Conservation (phyloP, 2,797 vertebrate genomes). For the Notolabrus celidotus region DNA sequence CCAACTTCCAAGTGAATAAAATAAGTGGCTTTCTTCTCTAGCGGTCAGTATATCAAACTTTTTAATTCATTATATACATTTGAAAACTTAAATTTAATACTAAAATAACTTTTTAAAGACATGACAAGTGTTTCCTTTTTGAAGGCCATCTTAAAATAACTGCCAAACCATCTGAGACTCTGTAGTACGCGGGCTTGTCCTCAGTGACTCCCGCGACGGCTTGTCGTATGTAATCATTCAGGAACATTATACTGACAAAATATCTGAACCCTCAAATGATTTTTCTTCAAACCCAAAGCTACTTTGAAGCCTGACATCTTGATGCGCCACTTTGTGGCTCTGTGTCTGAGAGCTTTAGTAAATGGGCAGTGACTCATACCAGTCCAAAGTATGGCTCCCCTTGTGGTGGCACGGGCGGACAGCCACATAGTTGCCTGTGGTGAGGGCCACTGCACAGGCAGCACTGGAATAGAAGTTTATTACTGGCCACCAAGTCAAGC, state of each 20-base stretch:
- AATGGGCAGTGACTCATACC: constrained; percentile 57
- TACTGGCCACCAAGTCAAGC: constrained; percentile 80
- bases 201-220: neutral
- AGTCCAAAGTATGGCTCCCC: constrained; percentile 63
- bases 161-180: neutral
- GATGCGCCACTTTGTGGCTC: constrained; percentile 29
- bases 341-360: constrained; percentile 38
- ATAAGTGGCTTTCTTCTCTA: too few relatives aligned
- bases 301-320: constrained; percentile 37
- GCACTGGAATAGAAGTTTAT: constrained; percentile 83
- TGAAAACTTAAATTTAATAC: too few relatives aligned
- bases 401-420: constrained; percentile 63
- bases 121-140: neutral
- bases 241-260: neutral
- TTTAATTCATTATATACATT: too few relatives aligned
- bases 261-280: constrained; percentile 7
- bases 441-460: constrained; percentile 63
- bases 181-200: neutral
- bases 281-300: constrained; percentile 1
- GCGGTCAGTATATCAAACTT: too few relatives aligned
- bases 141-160: neutral
- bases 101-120: too few relatives aligned
- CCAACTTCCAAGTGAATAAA: too few relatives aligned
- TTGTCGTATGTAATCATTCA: neutral
- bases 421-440: constrained; percentile 77